Evolutionary conservation across 1,140 invertebrate genomes (phyloP), one percentile per base, ranked within the genome.

Genomic region (Trachymyrmex septentrionalis): DNA sequence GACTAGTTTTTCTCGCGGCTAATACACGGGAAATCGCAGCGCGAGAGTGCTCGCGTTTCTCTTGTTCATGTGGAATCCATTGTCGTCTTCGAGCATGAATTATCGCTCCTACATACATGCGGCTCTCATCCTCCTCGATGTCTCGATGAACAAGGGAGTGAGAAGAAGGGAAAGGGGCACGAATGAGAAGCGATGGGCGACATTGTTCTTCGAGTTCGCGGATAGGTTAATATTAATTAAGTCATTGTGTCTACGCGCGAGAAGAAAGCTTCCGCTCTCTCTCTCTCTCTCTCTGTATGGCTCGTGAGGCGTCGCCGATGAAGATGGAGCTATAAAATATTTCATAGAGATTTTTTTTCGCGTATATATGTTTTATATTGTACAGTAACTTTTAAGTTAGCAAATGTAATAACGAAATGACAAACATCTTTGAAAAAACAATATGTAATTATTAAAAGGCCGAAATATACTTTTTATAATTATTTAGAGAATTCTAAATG

Each of bases 401-500:
- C 16, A 53, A 66, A 66, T 34, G 24, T 14, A 48, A 67, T 21
- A 34, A 24, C 10, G 14, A 53, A 53, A 53, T 16, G 12, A 67
- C n/a, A n/a, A 14, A 34, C 19, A 66, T 78, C 7, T 64, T 64
- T 0, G 71, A 38, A 3, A 53, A 27, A 19, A 3, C 3, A 34
- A 2, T 12, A 34, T 66, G 27, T 67, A 59, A 82, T 71, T 71
- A 59, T 27, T 21, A 21, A 80, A 75, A 48, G 53, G 14, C 21
- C 10, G 9, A 85, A 76, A 85, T 34, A 34, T 16, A 6, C 12
- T 21, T 44, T 44, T 66, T 21, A 7, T 16, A 73, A 80, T 88
- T 92, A 76, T 75, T 92, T 91, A 90, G 91, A n/a, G 55, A 91
- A 91, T 92, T 91, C 87, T 76, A 69, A 75, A 71, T 87, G 64